Conservation (phyloP, 2,888 invertebrate genomes). For the Coecobrya sp. region DNA sequence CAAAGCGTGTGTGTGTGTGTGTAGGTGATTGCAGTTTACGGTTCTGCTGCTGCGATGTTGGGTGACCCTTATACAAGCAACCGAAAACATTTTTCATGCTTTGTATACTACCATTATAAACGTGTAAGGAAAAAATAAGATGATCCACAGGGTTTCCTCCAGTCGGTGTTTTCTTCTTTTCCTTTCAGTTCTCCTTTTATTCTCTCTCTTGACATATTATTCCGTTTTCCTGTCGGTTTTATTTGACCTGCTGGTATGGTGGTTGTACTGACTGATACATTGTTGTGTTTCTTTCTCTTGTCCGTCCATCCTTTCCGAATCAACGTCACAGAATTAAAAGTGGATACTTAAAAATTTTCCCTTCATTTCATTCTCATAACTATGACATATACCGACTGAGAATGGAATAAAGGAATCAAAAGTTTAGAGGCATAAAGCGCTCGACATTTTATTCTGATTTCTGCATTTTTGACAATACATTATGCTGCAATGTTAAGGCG, state of each 20-base stretch:
- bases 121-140: background rate
- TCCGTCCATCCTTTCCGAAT: constrained; percentile 10
- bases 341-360: constrained; percentile 17
- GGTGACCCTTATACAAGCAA: constrained; percentile 53
- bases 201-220: constrained; percentile 50
- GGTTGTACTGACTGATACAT: background rate
- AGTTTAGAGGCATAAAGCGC: background rate
- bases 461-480: background rate
- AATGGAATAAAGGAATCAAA: background rate
- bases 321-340: constrained; percentile 29
- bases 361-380: background rate
- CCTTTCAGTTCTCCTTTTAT: background rate
- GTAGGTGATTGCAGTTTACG: background rate
- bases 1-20: constrained; percentile 30
- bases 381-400: background rate
- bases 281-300: background rate
- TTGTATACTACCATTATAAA: background rate
- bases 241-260: background rate
- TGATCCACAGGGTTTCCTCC: constrained; percentile 57
- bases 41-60: constrained; percentile 8
- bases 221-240: constrained; percentile 43
- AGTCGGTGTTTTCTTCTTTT: constrained; percentile 33
- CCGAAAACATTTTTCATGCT: constrained; percentile 26
- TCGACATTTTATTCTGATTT: background rate
- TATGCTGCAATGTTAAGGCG: background rate